Base-by-base conservation (phyloP, 2,888 invertebrate species). In the Tetragonisca angustula region DNA sequence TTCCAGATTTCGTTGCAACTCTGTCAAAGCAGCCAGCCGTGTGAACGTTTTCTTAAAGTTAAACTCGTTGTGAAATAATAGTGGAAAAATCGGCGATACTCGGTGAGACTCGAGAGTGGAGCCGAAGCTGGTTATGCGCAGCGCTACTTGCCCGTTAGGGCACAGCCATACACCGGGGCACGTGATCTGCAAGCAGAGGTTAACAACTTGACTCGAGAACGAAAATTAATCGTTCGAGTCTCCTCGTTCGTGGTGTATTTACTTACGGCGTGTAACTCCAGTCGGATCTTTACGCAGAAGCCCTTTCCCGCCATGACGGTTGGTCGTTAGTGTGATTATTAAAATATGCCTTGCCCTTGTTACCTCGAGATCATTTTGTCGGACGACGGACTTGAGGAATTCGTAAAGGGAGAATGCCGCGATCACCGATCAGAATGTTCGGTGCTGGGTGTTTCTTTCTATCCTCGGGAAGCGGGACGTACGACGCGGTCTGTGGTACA, bases 161-260 rank as follows among this genome's bases (percentile, higher is more conserved):
- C 97, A 97, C 52, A 98, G 95, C 97, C 97, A 98, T 21, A 98
- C 97, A 54, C 98, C 98, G n/a, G 98, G 98, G 93, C 98, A 98
- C 79, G 97, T 96, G 50, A 98, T 96, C 97, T 97, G 89, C 43
- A 43, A 43, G 15, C 94, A 85, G 49, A 17, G 61, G 43, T 43
- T 43, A 49, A 17, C 6, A 43, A n/a, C 17, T n/a, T 43, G 15
- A 27, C 3, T 9, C 2, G n/a, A 15, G 15, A n/a, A 1, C 3
- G 17, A 43, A 2, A 1, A 43, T 1, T 43, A 9, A 43, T 43
- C 9, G 36, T 36, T 36, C 9, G 36, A 36, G 9, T 36, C 9
- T 36, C 9, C 9, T 9, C 9, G 36, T 36, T 36, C 36, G 9
- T 36, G 21, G 0, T 2, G 0, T 9, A 0, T 76, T 76, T 89